Evolutionary conservation across 2,888 invertebrate genomes (phyloP).

Genomic region (Nephrotoma flavescens): DNA sequence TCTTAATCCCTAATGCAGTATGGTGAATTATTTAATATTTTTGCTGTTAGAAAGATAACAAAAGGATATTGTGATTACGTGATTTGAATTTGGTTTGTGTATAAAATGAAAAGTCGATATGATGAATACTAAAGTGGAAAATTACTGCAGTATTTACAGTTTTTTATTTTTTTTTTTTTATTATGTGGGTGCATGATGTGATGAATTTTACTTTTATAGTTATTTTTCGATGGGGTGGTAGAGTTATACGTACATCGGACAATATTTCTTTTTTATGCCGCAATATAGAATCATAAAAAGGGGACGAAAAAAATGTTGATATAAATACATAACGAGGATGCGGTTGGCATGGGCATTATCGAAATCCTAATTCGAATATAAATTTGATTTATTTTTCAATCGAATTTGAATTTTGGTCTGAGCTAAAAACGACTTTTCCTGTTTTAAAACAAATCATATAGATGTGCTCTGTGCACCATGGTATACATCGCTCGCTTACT

Average conservation of each 20-base stretch:
- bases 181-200: neutral
- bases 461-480: too few species aligned
- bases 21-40: neutral
- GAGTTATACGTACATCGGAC: neutral
- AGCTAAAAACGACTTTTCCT: too few species aligned
- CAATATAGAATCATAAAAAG: neutral
- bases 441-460: too few species aligned
- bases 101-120: neutral
- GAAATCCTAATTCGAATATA: too few species aligned
- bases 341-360: too few species aligned
- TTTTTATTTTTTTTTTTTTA: neutral
- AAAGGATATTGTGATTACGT: neutral
- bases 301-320: too few species aligned
- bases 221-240: neutral
- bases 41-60: neutral
- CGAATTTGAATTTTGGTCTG: too few species aligned
- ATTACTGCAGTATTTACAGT: neutral
- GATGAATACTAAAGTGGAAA: neutral
- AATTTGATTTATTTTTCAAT: too few species aligned
- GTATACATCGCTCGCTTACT: too few species aligned
- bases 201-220: neutral
- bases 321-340: too few species aligned
- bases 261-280: neutral
- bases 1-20: neutral
- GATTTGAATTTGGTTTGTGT: neutral